Base-by-base conservation (phyloP, 2,113 vertebrate species). In the Aramus guarauna region DNA sequence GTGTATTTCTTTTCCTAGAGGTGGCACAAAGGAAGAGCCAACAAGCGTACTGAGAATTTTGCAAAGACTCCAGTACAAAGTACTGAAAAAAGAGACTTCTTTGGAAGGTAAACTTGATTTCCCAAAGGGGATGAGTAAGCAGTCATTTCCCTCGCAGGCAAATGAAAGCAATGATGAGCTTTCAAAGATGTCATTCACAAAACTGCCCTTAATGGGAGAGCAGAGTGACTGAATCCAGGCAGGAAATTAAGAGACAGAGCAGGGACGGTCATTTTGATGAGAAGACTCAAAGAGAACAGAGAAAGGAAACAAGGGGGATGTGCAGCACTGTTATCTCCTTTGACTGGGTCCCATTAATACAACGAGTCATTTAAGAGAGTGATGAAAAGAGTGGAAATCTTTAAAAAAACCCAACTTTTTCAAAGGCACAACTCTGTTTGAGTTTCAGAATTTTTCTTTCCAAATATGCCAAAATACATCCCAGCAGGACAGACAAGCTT, bases 131-230 rank as follows among this genome's bases (percentile, higher is more conserved):
- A 91, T 95, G 94, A 95, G 93, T 91, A 91, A 97, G 94, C 94
- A 95, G 92, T 23, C 91, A 52, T 76, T 85, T 85, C 71, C 86
- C 89, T 95, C 1, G 0, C 86, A 82, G 91, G 87, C 84, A 95
- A 94, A 95, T 66, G 86, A 94, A 95, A 95, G 84, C 55, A 29
- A 30, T 39, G 85, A 82, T 68, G 92, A 92, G 89, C 86, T 95
- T 97, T 91, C 92, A 96, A 87, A 91, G 89, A 55, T 95, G 94
- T 75, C 96, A 94, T 91, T 97, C 94, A 95, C 73, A 85, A 92
- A 96, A 87, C 78, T 76, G 87, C 45, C 78, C 85, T 95, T 95
- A 83, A 94, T 83, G 93, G 85, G 53, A 85, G 83, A 95, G 81
- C 91, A 74, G 66, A 94, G 89, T 34, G 87, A 55, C 91, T 92